Evolutionary conservation across 2,113 vertebrate genomes (phyloP).

Genomic region (Dromaius novaehollandiae): DNA sequence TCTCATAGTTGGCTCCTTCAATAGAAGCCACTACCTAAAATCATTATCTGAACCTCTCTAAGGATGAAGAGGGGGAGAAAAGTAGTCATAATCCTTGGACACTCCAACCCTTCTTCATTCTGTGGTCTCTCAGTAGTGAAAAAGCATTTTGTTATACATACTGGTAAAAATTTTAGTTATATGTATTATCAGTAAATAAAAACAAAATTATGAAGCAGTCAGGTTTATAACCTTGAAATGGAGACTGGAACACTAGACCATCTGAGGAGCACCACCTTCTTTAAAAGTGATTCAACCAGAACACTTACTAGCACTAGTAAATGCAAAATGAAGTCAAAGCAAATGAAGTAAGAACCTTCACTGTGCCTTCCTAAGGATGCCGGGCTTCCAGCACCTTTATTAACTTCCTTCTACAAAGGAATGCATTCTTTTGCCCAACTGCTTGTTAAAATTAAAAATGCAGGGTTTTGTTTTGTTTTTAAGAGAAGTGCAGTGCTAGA

Average conservation of each 20-base stretch:
- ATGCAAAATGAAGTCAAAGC: no score
- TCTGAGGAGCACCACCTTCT: neutral
- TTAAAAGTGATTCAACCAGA: neutral
- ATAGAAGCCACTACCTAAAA: neutral
- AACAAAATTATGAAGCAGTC: neutral
- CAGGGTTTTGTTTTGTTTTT: neutral
- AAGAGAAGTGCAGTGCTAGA: neutral
- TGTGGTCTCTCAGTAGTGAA: neutral
- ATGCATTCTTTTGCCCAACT: neutral
- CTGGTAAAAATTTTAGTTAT: neutral
- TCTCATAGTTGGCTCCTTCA: neutral
- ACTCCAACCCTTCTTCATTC: neutral
- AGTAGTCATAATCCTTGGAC: neutral
- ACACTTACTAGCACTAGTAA: no score
- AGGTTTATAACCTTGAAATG: neutral
- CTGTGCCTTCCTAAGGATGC: neutral
- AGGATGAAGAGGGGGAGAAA: neutral
- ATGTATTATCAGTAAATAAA: neutral
- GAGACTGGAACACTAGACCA: neutral
- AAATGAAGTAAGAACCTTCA: neutral
- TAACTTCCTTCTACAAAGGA: neutral
- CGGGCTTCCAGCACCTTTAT: neutral
- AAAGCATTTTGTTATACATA: neutral
- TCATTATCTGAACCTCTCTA: neutral
- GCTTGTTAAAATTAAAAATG: neutral